Evolutionary conservation across 1,140 invertebrate genomes (phyloP).

Genomic region (Trichogramma pretiosum): DNA sequence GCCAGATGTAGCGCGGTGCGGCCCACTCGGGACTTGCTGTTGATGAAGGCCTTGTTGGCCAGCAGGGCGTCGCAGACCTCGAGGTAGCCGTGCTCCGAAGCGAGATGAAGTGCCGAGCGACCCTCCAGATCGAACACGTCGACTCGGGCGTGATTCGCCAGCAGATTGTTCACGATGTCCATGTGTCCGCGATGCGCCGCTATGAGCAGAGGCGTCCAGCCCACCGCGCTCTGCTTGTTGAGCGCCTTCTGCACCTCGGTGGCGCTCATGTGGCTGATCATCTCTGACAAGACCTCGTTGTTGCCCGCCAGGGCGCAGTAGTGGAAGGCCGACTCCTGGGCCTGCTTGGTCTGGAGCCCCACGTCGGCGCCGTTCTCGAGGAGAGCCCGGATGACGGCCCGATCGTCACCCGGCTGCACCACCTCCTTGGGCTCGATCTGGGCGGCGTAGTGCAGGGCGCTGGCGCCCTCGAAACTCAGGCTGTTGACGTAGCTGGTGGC

Average conservation of each 20-base stretch:
- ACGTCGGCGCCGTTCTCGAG: constrained; percentile 86
- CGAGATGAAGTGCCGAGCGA: constrained; percentile 87
- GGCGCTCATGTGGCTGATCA: constrained; percentile 79
- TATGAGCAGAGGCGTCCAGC: constrained; percentile 93
- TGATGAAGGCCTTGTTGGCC: constrained; percentile 95
- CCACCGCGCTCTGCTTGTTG: constrained; percentile 83
- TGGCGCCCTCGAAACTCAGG: constrained; percentile 84
- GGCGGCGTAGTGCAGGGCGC: constrained; percentile 81
- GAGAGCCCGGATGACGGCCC: constrained; percentile 79
- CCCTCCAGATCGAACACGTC: constrained; percentile 98
- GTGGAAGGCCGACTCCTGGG: constrained; percentile 89
- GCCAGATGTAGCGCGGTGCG: constrained; percentile 79
- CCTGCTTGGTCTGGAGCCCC: constrained; percentile 72
- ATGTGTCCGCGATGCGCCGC: constrained; percentile 75
- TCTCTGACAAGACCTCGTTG: constrained; percentile 87
- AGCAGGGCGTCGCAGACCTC: constrained; percentile 90
- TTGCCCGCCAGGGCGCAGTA: constrained; percentile 91
- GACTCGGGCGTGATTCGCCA: constrained; percentile 88
- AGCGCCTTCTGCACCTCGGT: constrained; percentile 84
- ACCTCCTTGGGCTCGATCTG: constrained; percentile 72
- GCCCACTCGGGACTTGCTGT: constrained; percentile 83
- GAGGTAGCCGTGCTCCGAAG: constrained; percentile 85
- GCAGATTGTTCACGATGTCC: constrained; percentile 76
- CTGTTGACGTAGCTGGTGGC: constrained; percentile 70
- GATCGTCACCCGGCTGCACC: constrained; percentile 68